Base-by-base conservation (phyloP, 2,888 invertebrate genomes). In the Cheilosia variabilis region DNA sequence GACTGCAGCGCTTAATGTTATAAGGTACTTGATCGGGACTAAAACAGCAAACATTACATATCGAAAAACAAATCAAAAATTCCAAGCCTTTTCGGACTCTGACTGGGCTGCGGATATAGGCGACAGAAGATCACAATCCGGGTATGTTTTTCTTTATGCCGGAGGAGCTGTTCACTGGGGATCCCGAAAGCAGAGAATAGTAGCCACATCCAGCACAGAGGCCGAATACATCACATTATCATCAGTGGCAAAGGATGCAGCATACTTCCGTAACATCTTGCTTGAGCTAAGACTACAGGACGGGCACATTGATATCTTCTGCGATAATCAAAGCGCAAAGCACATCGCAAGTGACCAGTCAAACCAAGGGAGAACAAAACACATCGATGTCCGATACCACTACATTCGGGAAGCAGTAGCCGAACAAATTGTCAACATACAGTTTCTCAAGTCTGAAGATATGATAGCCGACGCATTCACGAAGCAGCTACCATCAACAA, bases 171-270 rank as follows among this genome's bases (percentile, higher is more conserved):
- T 62, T 2, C 45, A 47, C 1, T 47, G 62, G 55, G 41, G 69
- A 4, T 63, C 63, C 6, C 41, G 22, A 17, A 62, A 55, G 19
- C 55, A 63, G 22, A 43, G 15, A 24, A 63, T 77, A n/a, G 60
- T 66, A 19, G 53, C 55, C 27, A 63, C 55, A 27, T 60, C 52
- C 10, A 62, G 62, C 13, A 60, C 58, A 3, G 60, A 68, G 27
- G 68, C 77, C 4, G 55, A 63, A 52, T 78, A 78, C 19, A 63
- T 78, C n/a, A 63, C 66, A 2, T 19, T 79, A 15, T 50, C 63
- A 13, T 72, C 72, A 2, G 65, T 69, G 57, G 72, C 72, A 19
- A 79, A 72, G 58, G 57, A 71, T 31, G 24, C 52, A 17, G 37
- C 65, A 60, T 72, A 79, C 15, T 19, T 79, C 50, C 62, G 31